These are phyloP conservation scores for Enteromius unitaeniatus DNA, from an alignment of 2,797 vertebrate genomes.

Conservation along the genomic window DNA sequence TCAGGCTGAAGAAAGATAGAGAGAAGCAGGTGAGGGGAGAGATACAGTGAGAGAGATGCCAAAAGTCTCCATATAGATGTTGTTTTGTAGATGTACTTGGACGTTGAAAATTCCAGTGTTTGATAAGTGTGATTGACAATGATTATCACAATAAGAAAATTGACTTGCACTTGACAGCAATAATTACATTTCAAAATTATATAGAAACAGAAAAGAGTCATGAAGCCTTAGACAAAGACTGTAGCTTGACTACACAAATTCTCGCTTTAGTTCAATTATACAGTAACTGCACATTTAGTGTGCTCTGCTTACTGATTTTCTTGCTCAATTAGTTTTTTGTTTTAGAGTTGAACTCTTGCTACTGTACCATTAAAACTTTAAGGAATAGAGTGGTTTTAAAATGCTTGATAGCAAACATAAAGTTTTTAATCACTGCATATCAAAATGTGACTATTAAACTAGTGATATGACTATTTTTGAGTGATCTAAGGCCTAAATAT, in stretches of 20 bases:
- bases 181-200: not conserved
- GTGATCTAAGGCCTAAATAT: not conserved
- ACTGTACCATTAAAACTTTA: not conserved
- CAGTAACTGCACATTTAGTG: not conserved
- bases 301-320: not conserved
- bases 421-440: not conserved
- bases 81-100: not conserved
- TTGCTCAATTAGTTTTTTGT: not conserved
- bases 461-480: not conserved
- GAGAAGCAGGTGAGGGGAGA: not conserved
- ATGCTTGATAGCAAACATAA: not conserved
- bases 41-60: not conserved
- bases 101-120: not conserved
- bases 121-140: not conserved
- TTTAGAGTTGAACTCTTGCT: not conserved
- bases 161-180: not conserved
- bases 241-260: not conserved
- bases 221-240: not conserved
- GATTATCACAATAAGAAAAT: not conserved
- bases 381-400: not conserved
- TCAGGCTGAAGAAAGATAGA: constrained; percentile 24
- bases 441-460: not conserved
- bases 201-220: not conserved
- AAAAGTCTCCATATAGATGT: not conserved
- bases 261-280: not conserved